Evolutionary conservation across 2,113 vertebrate species (phyloP), one percentile per base, ranked within the genome.

Genomic region (Neotragus pygmaeus): DNA sequence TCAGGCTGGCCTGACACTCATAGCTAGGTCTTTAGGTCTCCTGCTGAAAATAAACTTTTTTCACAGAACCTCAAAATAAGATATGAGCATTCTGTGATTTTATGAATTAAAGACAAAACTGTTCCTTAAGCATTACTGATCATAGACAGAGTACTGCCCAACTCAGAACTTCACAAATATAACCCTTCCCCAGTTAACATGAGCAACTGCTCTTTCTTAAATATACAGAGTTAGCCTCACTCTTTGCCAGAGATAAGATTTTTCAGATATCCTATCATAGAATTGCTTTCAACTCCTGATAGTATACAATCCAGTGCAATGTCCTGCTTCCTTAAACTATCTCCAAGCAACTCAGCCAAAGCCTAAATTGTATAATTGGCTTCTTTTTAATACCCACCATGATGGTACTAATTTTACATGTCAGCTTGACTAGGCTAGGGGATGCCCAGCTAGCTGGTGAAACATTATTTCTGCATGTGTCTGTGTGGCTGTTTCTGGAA

Each of bases 161-260:
- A 21, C 10, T 1, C 28, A 36, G 10, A 57, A 2, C 0, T 23
- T 77, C 23, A 6, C 27, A 90, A 9, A 13, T 12, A 17, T 3
- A 45, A 16, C 13, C 55, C 2, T 30, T 49, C 75, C n/a, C 16
- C 43, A n/a, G 45, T 21, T 80, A 8, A n/a, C 23, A 12, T 25
- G 23, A 58, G 2, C 6, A 16, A 30, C 14, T 33, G 7, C 6
- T 62, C 1, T 60, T 66, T 51, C 39, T 73, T n/a, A 19, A 51
- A 53, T 77, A 33, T 23, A 12, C 6, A 27, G 7, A 8, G 27
- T 33, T 58, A 64, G 53, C 17, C 16, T 92, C 16, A 17, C 13
- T 81, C 7, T 8, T 64, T 9, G 9, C 6, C 3, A 14, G 5
- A 45, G 36, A 39, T 25, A 36, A 73, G 36, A n/a, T 77, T 55